Evolutionary conservation across 2,113 vertebrate species (phyloP).

Genomic region (Brachypodius melanocephalos): DNA sequence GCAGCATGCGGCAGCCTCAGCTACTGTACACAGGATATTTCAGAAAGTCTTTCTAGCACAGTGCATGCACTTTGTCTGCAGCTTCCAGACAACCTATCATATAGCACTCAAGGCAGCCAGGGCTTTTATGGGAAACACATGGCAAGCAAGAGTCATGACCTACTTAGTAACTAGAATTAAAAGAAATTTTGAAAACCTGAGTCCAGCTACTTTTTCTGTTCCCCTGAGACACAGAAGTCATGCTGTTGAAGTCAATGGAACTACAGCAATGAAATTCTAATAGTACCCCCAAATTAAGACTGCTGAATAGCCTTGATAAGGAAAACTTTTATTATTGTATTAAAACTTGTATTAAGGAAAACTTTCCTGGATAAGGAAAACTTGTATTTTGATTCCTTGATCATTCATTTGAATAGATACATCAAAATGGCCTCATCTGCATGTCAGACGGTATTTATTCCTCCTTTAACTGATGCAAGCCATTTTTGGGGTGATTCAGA

Average conservation of each 20-base stretch:
- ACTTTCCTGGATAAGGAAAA: neutral
- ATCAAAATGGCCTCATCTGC: neutral
- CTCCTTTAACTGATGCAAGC: neutral
- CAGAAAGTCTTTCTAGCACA: constrained; percentile 1
- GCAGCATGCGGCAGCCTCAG: constrained; percentile 67
- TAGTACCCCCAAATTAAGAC: neutral
- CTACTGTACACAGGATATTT: constrained; percentile 50
- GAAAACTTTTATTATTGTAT: no score
- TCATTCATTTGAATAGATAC: neutral
- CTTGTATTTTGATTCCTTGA: rapidly evolving
- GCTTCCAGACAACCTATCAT: constrained; percentile 58
- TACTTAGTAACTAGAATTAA: constrained; percentile 8
- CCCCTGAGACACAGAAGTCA: neutral
- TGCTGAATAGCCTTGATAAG: neutral
- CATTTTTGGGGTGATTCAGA: neutral
- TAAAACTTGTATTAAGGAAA: no score
- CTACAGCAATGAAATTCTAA: neutral
- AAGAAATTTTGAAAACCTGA: neutral
- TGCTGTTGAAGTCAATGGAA: neutral
- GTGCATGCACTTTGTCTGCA: constrained; percentile 41
- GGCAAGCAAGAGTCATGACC: neutral
- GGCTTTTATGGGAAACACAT: constrained; percentile 72
- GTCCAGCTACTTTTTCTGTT: neutral
- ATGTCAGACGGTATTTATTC: neutral
- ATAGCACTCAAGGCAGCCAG: constrained; percentile 49